Percentiles rank a stretch among this genome's conserved stretches.
Evolutionary conservation across 2,113 vertebrate genomes (phyloP).

Genomic region (Aegotheles bennettii): DNA sequence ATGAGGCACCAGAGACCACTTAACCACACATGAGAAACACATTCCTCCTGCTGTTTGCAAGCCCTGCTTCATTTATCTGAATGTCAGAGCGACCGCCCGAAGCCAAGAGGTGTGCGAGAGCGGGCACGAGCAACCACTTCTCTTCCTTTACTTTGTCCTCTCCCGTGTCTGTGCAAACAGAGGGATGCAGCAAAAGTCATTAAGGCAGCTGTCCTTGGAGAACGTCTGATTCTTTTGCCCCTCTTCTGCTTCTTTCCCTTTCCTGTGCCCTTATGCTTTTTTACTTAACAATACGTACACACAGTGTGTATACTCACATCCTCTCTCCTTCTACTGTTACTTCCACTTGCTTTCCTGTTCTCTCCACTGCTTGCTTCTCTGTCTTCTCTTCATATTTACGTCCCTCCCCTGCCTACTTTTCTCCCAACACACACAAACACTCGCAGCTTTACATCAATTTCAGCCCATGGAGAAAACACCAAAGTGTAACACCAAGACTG

Average conservation of each 20-base stretch:
- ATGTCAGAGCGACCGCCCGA: not conserved
- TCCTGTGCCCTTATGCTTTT: not conserved
- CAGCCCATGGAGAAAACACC: not conserved
- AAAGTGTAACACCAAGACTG: not conserved
- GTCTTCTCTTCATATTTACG: not conserved
- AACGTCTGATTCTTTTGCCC: not conserved
- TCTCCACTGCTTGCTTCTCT: not conserved
- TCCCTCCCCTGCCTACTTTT: not conserved
- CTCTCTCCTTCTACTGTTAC: not conserved
- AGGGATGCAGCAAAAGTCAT: not conserved
- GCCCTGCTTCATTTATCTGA: constrained; percentile 37
- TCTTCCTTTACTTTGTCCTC: not conserved
- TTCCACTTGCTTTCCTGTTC: not conserved
- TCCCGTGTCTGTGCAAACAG: not conserved
- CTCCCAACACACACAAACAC: not conserved
- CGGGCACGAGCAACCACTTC: not conserved
- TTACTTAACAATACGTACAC: not conserved
- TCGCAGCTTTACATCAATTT: not conserved
- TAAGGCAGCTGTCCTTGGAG: not conserved
- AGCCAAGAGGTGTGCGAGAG: constrained; percentile 13
- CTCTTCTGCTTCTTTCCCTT: not conserved
- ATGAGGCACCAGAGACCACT: constrained; percentile 49
- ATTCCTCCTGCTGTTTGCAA: constrained; percentile 51
- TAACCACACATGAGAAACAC: constrained; percentile 34
- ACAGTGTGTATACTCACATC: not conserved